Conservation (phyloP, 2,888 invertebrate genomes). For the Dexiosoma caninum region DNA sequence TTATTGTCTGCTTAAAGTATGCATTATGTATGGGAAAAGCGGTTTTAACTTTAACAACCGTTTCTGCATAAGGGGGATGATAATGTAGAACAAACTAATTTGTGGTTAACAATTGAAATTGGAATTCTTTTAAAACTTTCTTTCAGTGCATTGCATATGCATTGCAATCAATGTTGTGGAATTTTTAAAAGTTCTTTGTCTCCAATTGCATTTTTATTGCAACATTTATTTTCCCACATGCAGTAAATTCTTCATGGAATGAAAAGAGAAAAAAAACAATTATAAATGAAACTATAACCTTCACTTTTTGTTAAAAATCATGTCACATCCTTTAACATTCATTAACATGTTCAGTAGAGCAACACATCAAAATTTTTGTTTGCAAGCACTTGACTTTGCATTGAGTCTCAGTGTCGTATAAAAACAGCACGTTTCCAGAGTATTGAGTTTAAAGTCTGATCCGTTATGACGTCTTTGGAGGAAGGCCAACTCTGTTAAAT, state of each 20-base stretch:
- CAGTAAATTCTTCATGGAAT: neutral
- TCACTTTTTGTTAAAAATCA: slow-evolving; percentile 41
- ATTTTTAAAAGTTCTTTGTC: neutral
- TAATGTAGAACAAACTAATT: too few relatives aligned
- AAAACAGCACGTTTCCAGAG: slow-evolving; percentile 22
- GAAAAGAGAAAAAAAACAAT: neutral
- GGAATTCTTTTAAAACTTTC: neutral
- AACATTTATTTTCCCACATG: neutral
- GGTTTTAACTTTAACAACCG: too few relatives aligned
- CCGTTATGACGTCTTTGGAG: slow-evolving; percentile 57
- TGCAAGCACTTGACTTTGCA: slow-evolving; percentile 1
- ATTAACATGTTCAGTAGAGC: slow-evolving; percentile 9
- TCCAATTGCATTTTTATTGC: neutral
- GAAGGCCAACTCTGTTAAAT: slow-evolving; percentile 40
- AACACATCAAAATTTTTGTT: neutral
- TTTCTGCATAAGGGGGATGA: too few relatives aligned
- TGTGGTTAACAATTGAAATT: too few relatives aligned
- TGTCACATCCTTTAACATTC: slow-evolving; percentile 33
- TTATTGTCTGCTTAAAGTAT: too few relatives aligned
- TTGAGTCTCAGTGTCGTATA: slow-evolving; percentile 38
- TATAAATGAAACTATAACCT: neutral
- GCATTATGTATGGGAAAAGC: too few relatives aligned
- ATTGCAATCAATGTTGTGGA: neutral
- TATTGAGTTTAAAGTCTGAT: slow-evolving; percentile 36
- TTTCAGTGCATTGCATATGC: neutral